phyloP scores from a whole-genome alignment of 2,113 vertebrate species.

The Ochotona princeps region DNA sequence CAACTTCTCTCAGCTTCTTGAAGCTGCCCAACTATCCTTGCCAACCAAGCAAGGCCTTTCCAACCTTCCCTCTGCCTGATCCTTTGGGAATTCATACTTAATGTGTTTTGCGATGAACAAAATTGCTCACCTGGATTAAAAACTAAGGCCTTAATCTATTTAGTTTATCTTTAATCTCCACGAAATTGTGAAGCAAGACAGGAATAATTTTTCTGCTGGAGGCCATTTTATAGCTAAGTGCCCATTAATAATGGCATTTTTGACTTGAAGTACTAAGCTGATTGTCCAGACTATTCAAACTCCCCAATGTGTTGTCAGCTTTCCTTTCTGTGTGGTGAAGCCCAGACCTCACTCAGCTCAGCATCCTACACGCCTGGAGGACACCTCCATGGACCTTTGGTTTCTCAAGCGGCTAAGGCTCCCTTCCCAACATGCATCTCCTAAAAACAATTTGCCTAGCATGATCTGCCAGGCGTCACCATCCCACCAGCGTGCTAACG shows the following conservation, averaged over 20 bases:
- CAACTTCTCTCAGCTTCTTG: slow-evolving; percentile 13
- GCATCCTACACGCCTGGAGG: background rate
- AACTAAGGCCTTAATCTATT: slow-evolving; percentile 66
- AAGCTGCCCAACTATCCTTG: slow-evolving; percentile 16
- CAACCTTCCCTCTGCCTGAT: slow-evolving; percentile 43
- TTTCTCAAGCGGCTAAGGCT: slow-evolving; percentile 59
- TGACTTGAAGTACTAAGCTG: slow-evolving; percentile 45
- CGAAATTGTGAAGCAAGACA: slow-evolving; percentile 52
- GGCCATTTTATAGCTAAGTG: slow-evolving; percentile 45
- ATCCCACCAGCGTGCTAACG: slow-evolving; percentile 63
- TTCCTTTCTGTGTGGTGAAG: slow-evolving; percentile 32
- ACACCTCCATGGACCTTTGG: background rate
- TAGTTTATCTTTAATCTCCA: slow-evolving; percentile 66
- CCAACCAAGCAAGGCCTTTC: background rate
- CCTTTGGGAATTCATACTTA: slow-evolving; percentile 23
- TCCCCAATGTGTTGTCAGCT: slow-evolving; percentile 7
- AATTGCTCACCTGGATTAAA: slow-evolving; percentile 61
- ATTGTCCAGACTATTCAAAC: slow-evolving; percentile 49
- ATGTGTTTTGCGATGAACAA: slow-evolving; percentile 5
- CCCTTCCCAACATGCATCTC: slow-evolving; percentile 23
- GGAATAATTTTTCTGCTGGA: background rate
- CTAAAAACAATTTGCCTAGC: background rate
- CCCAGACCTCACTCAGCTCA: slow-evolving; percentile 27
- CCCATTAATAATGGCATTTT: slow-evolving; percentile 52
- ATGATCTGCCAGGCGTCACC: slow-evolving; percentile 44